Evolutionary conservation across 2,888 invertebrate genomes (phyloP), one percentile per base, ranked within the genome.

Genomic region (Mythimna impura): DNA sequence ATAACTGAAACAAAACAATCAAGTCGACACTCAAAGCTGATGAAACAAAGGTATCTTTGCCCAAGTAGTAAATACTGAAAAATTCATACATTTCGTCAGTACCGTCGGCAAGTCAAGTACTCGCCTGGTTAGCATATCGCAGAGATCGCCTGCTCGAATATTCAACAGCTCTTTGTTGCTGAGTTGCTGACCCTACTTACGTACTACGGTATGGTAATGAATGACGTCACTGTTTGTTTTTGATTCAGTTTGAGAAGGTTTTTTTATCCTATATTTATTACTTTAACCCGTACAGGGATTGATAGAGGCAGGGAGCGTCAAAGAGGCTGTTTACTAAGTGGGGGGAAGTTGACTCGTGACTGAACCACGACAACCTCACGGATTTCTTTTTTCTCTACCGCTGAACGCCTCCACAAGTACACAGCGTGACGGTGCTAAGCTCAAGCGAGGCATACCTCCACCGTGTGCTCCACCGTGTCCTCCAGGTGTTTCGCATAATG

Each of bases 111-210:
- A 89, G 83, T 87, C 85, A 86, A 87, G 88, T 86, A 83, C 86
- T 83, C 72, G 85, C 89, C 66, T 92, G 91, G 93, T 94, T 94
- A 93, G 94, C 94, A 94, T 94, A 94, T 91, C 92, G 92, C 89
- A 86, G 93, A 93, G 93, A 92, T 91, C 88, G 92, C 89, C 92
- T 91, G 91, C 88, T 94, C 91, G 95, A 94, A 95, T 95, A 95
- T 94, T 95, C 95, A 95, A 89, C 92, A 93, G 94, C 90, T 91
- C 94, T 94, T 94, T 95, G 94, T 94, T 92, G 88, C 93, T 94
- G 94, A 92, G 94, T 94, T 92, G 88, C 93, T 94, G 94, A 92
- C 94, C 94, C 94, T 94, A 94, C 94, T 93, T 93, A 89, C 71
- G 79, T 91, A 90, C 91, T 91, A 89, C 92, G 89, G 86, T 94